A percentile compares a stretch with the other conserved stretches of the same genome.
Conservation (phyloP, 1,140 invertebrate species). For the Bombus fervidus region DNA sequence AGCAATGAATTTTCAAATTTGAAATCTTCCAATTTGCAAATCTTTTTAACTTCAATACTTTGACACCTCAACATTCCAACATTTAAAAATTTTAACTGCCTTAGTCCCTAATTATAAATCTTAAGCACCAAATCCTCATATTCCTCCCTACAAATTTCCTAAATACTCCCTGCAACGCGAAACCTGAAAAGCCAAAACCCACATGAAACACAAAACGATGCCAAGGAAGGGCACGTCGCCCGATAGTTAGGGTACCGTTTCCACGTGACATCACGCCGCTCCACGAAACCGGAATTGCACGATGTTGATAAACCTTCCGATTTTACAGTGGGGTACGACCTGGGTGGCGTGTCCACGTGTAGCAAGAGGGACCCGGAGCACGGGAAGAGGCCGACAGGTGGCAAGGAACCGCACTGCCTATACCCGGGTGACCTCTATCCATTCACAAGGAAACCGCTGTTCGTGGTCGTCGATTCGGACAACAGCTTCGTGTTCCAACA, state of each 20-base stretch:
- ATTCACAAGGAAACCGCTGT: constrained; percentile 95
- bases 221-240: background rate
- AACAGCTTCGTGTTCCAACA: constrained; percentile 97
- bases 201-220: background rate
- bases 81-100: too few relatives aligned
- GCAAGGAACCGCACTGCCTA: constrained; percentile 93
- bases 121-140: too few relatives aligned
- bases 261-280: constrained; percentile 29
- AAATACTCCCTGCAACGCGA: too few relatives aligned
- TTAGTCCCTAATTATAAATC: too few relatives aligned
- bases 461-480: constrained; percentile 97
- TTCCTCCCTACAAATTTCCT: too few relatives aligned
- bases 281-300: constrained; percentile 64
- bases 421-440: constrained; percentile 97
- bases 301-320: constrained; percentile 68
- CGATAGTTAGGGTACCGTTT: background rate
- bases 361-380: constrained; percentile 90
- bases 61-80: too few relatives aligned
- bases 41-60: background rate
- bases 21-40: background rate
- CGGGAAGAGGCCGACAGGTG: constrained; percentile 85
- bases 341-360: constrained; percentile 95
- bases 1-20: background rate
- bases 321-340: constrained; percentile 92
- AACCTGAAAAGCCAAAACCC: too few relatives aligned